phyloP scores from a whole-genome alignment of 2,888 invertebrate species.

The Drosophila planitibia region DNA sequence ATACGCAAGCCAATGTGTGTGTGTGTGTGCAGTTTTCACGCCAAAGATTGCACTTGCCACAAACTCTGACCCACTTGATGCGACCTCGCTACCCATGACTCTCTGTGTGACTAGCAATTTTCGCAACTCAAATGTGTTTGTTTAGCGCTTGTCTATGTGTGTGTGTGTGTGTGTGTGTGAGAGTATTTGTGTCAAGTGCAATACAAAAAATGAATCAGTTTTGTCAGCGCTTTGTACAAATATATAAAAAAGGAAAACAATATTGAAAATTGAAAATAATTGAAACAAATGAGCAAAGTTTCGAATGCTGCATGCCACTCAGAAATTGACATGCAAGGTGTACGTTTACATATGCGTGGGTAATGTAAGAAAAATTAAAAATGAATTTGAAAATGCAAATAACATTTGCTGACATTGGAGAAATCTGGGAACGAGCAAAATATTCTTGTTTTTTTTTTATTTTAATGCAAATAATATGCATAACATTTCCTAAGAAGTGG shows the following conservation, averaged over 20 bases:
- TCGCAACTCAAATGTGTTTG: slow-evolving; percentile 57
- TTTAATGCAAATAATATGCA: not conserved
- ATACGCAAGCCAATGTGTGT: slow-evolving; percentile 36
- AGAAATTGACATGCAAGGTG: slow-evolving; percentile 35
- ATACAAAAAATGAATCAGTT: slow-evolving; percentile 57
- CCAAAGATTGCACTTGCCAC: slow-evolving; percentile 64
- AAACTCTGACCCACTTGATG: slow-evolving; percentile 54
- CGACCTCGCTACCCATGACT: not conserved
- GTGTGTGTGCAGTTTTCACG: slow-evolving; percentile 48
- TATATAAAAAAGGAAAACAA: slow-evolving; percentile 1
- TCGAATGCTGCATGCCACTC: slow-evolving; percentile 22
- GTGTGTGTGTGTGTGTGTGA: slow-evolving; percentile 13
- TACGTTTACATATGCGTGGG: not conserved
- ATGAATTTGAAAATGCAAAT: slow-evolving; percentile 14
- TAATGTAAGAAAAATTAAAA: slow-evolving; percentile 4
- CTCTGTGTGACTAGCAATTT: slow-evolving; percentile 47
- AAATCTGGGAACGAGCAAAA: not conserved
- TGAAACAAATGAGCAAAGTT: slow-evolving; percentile 39
- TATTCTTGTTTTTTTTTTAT: not conserved
- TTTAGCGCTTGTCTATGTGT: slow-evolving; percentile 23
- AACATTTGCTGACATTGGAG: not conserved
- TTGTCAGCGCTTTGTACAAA: slow-evolving; percentile 12
- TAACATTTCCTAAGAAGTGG: not conserved
- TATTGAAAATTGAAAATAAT: slow-evolving; percentile 49
- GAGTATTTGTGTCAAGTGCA: slow-evolving; percentile 26